A percentile compares a stretch with the other conserved stretches of the same genome.
Conservation (phyloP, 1,140 invertebrate species). For the Solenopsis fugax region DNA sequence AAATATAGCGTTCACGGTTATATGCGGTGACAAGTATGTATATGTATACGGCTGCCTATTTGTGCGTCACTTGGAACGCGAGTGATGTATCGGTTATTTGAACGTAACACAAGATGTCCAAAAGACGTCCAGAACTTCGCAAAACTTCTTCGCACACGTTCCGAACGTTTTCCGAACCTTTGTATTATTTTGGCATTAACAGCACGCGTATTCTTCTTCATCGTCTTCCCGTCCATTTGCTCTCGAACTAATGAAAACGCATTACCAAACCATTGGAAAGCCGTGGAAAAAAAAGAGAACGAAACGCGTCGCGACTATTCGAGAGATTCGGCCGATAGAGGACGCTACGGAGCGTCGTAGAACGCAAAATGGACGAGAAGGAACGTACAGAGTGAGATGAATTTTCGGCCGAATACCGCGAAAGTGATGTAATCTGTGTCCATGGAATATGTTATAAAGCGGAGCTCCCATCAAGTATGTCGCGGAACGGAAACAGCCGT, state of each 20-base stretch:
- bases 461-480: constrained; percentile 2
- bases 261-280: constrained; percentile 32
- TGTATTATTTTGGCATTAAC: constrained; percentile 1
- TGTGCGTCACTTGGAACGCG: constrained; percentile 80
- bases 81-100: constrained; percentile 76
- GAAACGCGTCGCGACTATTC: background rate
- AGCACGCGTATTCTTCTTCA: background rate
- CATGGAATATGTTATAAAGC: constrained; percentile 48
- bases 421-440: constrained; percentile 6
- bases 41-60: constrained; percentile 79
- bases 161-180: background rate
- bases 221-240: constrained; percentile 3
- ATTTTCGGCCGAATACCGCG: constrained; percentile 8
- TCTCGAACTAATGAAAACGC: background rate
- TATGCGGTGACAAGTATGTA: constrained; percentile 81
- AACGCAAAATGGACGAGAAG: constrained; percentile 28
- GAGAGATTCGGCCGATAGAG: constrained; percentile 8
- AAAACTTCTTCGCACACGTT: background rate
- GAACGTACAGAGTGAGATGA: background rate
- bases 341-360: background rate
- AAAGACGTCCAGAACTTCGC: background rate
- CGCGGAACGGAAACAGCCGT: constrained; percentile 35
- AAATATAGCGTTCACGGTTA: constrained; percentile 82
- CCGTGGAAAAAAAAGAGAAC: background rate
- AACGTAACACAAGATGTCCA: constrained; percentile 14